Evolutionary conservation across 2,888 invertebrate genomes (phyloP).

Genomic region (Rhaphigaster nebulosa): DNA sequence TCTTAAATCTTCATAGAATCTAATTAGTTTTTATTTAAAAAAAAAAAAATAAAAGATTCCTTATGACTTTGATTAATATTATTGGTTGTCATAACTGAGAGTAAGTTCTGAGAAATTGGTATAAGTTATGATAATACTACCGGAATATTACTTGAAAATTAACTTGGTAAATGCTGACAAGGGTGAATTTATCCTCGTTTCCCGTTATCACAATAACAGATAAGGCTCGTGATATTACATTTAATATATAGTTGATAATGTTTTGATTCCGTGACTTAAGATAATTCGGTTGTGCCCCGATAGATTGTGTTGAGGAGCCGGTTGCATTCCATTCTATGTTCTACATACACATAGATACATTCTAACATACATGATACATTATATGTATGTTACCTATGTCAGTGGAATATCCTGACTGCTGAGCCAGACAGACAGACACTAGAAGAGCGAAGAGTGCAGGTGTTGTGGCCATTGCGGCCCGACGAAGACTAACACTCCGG

Average conservation of each 20-base stretch:
- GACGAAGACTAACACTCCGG: background rate
- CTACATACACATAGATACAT: background rate
- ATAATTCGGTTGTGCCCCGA: no score
- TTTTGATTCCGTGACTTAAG: no score
- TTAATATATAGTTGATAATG: background rate
- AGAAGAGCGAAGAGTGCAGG: background rate
- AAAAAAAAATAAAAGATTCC: no score
- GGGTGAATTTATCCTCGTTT: no score
- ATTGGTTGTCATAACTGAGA: background rate
- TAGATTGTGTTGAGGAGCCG: background rate
- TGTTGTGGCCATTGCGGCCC: slow-evolving; percentile 43
- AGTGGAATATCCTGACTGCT: slow-evolving; percentile 54
- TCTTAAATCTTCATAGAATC: no score
- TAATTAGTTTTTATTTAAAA: no score
- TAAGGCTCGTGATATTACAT: background rate
- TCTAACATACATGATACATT: background rate
- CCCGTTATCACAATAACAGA: background rate
- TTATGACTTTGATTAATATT: background rate
- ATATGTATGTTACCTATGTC: slow-evolving; percentile 51
- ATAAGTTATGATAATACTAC: background rate
- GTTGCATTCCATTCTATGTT: background rate
- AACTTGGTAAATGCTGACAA: background rate
- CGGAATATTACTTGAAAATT: background rate
- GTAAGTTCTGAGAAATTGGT: background rate
- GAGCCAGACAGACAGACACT: background rate